Evolutionary conservation across 2,888 invertebrate genomes (phyloP), one percentile per base, ranked within the genome.

Genomic region (Phrixothrix hirtus): DNA sequence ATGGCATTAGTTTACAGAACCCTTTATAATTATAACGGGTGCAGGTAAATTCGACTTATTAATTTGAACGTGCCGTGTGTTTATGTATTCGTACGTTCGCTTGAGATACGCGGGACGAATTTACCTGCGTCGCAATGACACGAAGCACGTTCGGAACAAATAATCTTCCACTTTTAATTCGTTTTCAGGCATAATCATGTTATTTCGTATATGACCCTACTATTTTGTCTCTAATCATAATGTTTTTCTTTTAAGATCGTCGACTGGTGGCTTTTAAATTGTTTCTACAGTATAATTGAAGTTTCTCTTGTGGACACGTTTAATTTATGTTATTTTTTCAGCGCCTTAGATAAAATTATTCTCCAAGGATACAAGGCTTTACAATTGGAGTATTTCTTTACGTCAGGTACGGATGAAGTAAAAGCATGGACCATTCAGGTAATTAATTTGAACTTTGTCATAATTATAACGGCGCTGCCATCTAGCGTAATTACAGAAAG

Each of bases 361-460:
- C 84, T 95, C 1, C 92, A 91, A 71, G 99, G 99, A 11, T 99
- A 98, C 81, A 96, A 95, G 74, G 90, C 96, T 0, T 80, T 99
- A 41, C 94, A 96, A 67, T 78, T 99, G 66, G 91, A 94, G 75
- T 99, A 99, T 75, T 99, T 99, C 83, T 99, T 99, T 78, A 99
- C 99, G 1, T 84, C 93, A 43, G 99, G 99, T 10, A 83, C 88
- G 35, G 99, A 99, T 77, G 99, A 99, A 82, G 99, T 99, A 5
- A 98, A 97, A 77, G 98, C 97, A 14, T 99, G 99, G 99, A 98
- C 96, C 1, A 92, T 99, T 74, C 95, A 94, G 86, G 95, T 95
- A 10, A 17, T 12, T n/a, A n/a, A n/a, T 16, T 27, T 7, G 9
- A 9, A 17, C 14, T 9, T 5, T 4, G n/a, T 30, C 11, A 15